These are phyloP conservation scores for Psophia crepitans DNA, from an alignment of 2,113 vertebrate genomes.

Conservation along the genomic window DNA sequence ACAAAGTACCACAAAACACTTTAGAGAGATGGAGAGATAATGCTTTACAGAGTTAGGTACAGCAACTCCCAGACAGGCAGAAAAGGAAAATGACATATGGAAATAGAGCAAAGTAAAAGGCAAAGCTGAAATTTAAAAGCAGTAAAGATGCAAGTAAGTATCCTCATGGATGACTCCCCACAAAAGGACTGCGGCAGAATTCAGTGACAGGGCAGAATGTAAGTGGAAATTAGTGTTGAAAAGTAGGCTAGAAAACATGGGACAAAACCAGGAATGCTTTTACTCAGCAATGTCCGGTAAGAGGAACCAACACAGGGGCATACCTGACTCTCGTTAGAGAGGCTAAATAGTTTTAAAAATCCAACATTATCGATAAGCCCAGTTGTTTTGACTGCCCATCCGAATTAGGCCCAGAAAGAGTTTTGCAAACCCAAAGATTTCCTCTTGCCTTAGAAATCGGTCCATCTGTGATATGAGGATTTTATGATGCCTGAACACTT, in stretches of 20 bases:
- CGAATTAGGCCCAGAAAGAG: background rate
- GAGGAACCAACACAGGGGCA: background rate
- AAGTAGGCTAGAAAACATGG: background rate
- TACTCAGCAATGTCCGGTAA: background rate
- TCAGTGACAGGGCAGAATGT: background rate
- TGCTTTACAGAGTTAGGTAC: conserved; percentile 70
- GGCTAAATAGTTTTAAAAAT: background rate
- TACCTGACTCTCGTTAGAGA: background rate
- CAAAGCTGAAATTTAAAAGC: conserved; percentile 63
- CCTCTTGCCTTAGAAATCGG: background rate
- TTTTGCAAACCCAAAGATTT: background rate
- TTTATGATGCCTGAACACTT: conserved; percentile 43
- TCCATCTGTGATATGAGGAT: conserved; percentile 27
- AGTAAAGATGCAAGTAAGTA: conserved; percentile 59
- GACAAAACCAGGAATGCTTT: background rate
- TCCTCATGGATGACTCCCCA: conserved; percentile 14
- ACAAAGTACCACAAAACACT: conserved; percentile 72
- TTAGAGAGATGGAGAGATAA: conserved; percentile 70
- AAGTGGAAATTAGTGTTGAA: background rate
- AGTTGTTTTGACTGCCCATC: background rate
- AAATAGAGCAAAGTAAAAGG: conserved; percentile 58
- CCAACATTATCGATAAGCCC: background rate
- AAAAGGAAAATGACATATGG: conserved; percentile 70
- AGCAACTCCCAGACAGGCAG: conserved; percentile 66
- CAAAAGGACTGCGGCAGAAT: background rate